phyloP scores from a whole-genome alignment of 1,140 invertebrate genomes.

The Cepaea nemoralis region DNA sequence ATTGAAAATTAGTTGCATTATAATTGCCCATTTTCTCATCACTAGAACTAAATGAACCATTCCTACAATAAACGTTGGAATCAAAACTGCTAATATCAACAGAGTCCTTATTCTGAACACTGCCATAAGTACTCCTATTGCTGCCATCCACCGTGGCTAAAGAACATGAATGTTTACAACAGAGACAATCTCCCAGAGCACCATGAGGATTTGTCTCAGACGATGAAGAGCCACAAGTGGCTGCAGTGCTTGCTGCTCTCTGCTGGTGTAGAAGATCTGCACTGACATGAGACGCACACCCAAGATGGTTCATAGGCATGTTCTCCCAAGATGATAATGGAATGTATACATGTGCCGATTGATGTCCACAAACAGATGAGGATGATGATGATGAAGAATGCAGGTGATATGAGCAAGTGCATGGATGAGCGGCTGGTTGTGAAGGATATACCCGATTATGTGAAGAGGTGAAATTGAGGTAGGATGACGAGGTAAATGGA shows the following conservation, averaged over 20 bases:
- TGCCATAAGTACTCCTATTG: slow-evolving; percentile 65
- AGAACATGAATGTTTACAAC: slow-evolving; percentile 28
- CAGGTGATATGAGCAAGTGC: background rate
- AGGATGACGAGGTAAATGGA: background rate
- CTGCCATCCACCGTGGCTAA: slow-evolving; percentile 50
- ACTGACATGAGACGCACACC: background rate
- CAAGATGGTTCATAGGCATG: background rate
- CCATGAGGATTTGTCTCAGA: slow-evolving; percentile 55
- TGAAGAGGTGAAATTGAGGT: background rate
- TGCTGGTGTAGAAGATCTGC: background rate
- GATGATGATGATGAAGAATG: too few relatives aligned
- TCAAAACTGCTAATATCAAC: slow-evolving; percentile 66
- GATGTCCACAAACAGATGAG: background rate
- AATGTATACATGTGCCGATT: slow-evolving; percentile 7
- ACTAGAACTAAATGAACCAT: slow-evolving; percentile 32
- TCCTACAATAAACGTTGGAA: slow-evolving; percentile 58
- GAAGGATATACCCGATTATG: slow-evolving; percentile 14
- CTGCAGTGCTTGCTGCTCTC: slow-evolving; percentile 39
- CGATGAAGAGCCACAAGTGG: slow-evolving; percentile 52
- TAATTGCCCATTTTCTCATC: background rate
- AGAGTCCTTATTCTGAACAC: slow-evolving; percentile 57
- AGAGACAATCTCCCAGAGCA: slow-evolving; percentile 55
- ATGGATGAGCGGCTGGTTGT: background rate
- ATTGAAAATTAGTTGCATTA: background rate
- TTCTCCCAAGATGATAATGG: background rate